Evolutionary conservation across 2,113 vertebrate species (phyloP).

Genomic region (Anser brachyrhynchus): DNA sequence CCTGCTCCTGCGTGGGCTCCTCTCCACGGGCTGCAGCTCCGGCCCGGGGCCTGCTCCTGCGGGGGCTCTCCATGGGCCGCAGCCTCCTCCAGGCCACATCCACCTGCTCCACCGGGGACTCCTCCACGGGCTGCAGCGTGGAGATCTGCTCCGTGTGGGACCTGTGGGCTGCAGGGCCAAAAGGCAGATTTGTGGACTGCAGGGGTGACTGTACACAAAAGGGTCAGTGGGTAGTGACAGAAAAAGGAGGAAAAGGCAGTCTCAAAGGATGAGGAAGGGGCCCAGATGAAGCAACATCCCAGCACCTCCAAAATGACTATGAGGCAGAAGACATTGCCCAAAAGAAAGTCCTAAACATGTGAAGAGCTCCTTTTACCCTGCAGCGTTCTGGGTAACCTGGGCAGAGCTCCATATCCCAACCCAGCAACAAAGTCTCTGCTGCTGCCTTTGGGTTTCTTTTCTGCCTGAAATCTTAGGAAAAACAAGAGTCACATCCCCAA

Average conservation of each 20-base stretch:
- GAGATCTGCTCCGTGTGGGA: too few species aligned
- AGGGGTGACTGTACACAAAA: fast-evolving
- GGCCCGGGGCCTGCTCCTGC: too few species aligned
- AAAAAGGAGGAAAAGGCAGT: neutral
- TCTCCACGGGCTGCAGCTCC: too few species aligned
- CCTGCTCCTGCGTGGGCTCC: too few species aligned
- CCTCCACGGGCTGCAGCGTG: too few species aligned
- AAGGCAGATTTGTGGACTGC: neutral
- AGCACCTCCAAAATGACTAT: neutral
- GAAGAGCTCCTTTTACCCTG: neutral
- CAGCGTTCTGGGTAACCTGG: neutral
- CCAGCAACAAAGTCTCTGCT: neutral
- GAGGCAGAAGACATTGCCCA: neutral
- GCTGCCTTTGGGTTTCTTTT: neutral
- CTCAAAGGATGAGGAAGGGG: neutral
- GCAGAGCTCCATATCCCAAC: neutral
- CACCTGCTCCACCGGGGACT: too few species aligned
- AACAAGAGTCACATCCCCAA: neutral
- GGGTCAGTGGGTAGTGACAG: fast-evolving
- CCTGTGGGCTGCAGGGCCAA: neutral
- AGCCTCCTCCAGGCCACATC: too few species aligned
- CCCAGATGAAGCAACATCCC: neutral
- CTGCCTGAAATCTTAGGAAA: neutral
- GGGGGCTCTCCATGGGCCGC: too few species aligned
- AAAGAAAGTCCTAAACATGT: neutral